Conservation (phyloP, 2,888 invertebrate genomes). For the Pomacea canaliculata region DNA sequence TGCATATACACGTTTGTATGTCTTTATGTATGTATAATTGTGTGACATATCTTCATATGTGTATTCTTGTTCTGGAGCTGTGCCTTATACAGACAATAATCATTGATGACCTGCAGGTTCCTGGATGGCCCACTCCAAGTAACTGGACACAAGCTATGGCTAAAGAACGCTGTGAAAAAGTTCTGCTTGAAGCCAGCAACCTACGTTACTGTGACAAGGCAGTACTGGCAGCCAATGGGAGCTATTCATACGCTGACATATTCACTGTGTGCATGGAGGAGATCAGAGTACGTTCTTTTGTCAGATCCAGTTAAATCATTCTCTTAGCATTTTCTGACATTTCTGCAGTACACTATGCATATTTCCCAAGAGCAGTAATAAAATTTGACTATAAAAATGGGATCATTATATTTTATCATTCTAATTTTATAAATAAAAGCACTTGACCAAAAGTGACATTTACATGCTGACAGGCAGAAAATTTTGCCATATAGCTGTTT, state of each 20-base stretch:
- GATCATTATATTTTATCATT: too few relatives aligned
- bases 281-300: slow-evolving; percentile 29
- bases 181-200: not conserved
- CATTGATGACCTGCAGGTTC: slow-evolving; percentile 11
- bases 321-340: not conserved
- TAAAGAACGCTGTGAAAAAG: slow-evolving; percentile 24
- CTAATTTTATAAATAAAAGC: too few relatives aligned
- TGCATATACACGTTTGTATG: too few relatives aligned
- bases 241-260: slow-evolving; percentile 7
- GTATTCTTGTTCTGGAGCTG: not conserved
- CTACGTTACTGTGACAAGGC: slow-evolving; percentile 29
- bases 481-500: too few relatives aligned
- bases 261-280: slow-evolving; percentile 30
- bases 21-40: too few relatives aligned
- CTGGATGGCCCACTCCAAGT: slow-evolving; percentile 26
- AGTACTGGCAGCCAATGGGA: slow-evolving; percentile 15
- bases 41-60: too few relatives aligned
- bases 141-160: slow-evolving; percentile 31
- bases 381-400: too few relatives aligned
- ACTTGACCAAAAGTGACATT: too few relatives aligned
- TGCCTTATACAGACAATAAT: not conserved
- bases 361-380: too few relatives aligned
- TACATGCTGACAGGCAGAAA: too few relatives aligned
- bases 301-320: not conserved
- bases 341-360: too few relatives aligned